Evolutionary conservation across 1,140 invertebrate species (phyloP), one percentile per base, ranked within the genome.

Genomic region (Schlechtendalia chinensis): DNA sequence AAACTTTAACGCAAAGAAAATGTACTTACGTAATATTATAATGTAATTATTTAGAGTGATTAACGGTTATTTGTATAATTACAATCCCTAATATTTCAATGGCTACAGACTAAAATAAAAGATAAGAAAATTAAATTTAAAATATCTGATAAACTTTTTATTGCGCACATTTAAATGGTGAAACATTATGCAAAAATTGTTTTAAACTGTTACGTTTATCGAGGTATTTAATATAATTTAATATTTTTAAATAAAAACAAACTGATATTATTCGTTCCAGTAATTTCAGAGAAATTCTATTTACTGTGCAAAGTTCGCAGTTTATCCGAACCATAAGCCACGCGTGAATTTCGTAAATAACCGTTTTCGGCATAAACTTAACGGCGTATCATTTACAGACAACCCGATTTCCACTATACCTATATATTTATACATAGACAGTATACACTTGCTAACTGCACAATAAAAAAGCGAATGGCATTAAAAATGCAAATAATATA

Each of bases 401-500:
- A 22, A 67, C 19, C 16, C 63, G 4, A 39, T 22, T 45, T 12
- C 19, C 32, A 50, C 47, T 50, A 50, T 50, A 50, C 12, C 8
- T 50, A 50, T 12, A 50, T 12, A 50, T 50, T 6, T 12, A 50
- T 12, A 50, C 14, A 39, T 39, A 39, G 32, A 8, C 32, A 39
- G 32, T 39, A 8, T 39, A 39, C 32, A 14, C 14, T 14, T 50
- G 14, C 47, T 14, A 50, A 50, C 8, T 50, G 47, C 47, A 12
- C 14, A 50, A 50, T 50, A n/a, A 67, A 69, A 47, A 53, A 71
- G 5, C 47, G 17, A 72, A 54, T 12, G 50, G n/a, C 69, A 54
- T 72, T 72, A 72, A 72, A 71, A 72, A 72, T 54, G 69, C 69
- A 53, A 54, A 72, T 72, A 47, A 47, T 65, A 12, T n/a, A 19